Evolutionary conservation across 2,888 invertebrate genomes (phyloP).

Genomic region (Cryptocephalus moraei): DNA sequence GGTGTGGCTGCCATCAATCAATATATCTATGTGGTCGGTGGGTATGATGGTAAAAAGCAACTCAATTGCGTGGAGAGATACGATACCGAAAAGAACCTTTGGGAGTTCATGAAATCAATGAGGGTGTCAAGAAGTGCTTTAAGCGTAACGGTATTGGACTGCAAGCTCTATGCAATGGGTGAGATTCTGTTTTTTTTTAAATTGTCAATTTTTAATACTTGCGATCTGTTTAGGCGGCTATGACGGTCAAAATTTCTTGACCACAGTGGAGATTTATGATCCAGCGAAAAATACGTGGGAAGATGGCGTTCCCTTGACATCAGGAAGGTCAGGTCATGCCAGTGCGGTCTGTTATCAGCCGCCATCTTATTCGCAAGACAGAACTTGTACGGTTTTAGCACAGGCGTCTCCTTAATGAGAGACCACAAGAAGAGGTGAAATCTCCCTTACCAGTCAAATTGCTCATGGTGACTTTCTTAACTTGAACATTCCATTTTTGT

Average conservation of each 20-base stretch:
- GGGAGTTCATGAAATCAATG: slow-evolving; percentile 70
- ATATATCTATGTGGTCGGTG: slow-evolving; percentile 87
- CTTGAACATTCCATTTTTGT: too few species aligned
- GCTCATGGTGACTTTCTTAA: too few species aligned
- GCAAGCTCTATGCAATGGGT: slow-evolving; percentile 85
- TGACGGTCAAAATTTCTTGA: slow-evolving; percentile 75
- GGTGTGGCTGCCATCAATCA: slow-evolving; percentile 78
- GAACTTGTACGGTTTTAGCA: slow-evolving; percentile 19
- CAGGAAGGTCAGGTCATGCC: slow-evolving; percentile 85
- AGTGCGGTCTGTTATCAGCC: slow-evolving; percentile 80
- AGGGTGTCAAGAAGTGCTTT: slow-evolving; percentile 77
- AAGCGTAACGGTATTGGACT: slow-evolving; percentile 76
- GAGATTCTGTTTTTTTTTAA: slow-evolving; percentile 15
- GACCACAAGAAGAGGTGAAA: too few species aligned
- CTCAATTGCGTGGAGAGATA: slow-evolving; percentile 77
- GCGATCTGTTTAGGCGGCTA: slow-evolving; percentile 62
- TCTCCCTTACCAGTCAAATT: too few species aligned
- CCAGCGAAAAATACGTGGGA: slow-evolving; percentile 67
- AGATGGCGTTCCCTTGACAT: slow-evolving; percentile 65
- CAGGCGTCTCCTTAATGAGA: background rate
- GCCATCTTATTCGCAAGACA: slow-evolving; percentile 38
- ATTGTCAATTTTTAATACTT: background rate
- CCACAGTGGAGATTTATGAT: slow-evolving; percentile 83
- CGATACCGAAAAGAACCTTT: slow-evolving; percentile 70
- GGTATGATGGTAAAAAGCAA: slow-evolving; percentile 81